phyloP scores from a whole-genome alignment of 2,888 invertebrate species.

The Torymus aiolomorphi region DNA sequence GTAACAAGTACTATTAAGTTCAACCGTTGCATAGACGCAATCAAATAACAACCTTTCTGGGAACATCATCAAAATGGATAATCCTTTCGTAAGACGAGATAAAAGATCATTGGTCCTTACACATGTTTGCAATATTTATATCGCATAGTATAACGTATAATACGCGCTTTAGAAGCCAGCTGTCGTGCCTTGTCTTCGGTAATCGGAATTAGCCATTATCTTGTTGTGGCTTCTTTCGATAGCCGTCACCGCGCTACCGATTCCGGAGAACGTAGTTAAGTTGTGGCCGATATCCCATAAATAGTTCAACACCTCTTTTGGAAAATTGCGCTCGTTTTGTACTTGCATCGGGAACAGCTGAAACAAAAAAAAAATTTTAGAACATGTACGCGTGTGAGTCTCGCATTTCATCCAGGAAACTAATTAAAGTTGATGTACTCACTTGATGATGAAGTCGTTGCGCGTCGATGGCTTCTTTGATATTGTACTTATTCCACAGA shows the following conservation, averaged over 20 bases:
- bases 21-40: too few relatives aligned
- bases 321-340: conserved; percentile 67
- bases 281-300: conserved; percentile 67
- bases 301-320: conserved; percentile 61
- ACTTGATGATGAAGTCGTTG: conserved; percentile 92
- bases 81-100: neutral
- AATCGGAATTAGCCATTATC: conserved; percentile 71
- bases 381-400: too few relatives aligned
- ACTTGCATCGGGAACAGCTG: conserved; percentile 72
- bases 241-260: conserved; percentile 72
- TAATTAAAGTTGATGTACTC: conserved; percentile 13
- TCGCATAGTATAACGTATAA: neutral
- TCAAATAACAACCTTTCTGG: neutral
- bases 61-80: too few relatives aligned
- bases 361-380: conserved; percentile 44
- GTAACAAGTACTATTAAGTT: too few relatives aligned
- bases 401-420: too few relatives aligned
- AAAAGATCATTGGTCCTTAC: neutral
- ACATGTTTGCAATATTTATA: conserved; percentile 16
- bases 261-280: conserved; percentile 64
- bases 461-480: conserved; percentile 83
- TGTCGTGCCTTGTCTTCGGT: conserved; percentile 68
- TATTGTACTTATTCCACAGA: conserved; percentile 80
- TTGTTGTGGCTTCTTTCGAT: conserved; percentile 51
- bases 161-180: conserved; percentile 39